These are phyloP conservation scores for Penaeus japonicus DNA, from an alignment of 1,140 invertebrate genomes.

Conservation along the genomic window DNA sequence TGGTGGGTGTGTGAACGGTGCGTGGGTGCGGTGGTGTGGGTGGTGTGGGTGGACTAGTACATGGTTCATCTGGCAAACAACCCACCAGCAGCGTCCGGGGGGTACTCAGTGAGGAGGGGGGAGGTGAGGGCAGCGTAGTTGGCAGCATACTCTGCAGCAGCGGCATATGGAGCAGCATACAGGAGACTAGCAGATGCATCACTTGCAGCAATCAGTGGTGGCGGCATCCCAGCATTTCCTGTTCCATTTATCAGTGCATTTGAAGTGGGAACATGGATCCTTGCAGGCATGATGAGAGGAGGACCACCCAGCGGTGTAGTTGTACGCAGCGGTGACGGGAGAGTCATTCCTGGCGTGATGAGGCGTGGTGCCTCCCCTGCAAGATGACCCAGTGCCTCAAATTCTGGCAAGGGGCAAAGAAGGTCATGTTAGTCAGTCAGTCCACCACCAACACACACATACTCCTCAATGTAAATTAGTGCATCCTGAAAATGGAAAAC, in stretches of 20 bases:
- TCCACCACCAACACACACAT: conserved; percentile 44
- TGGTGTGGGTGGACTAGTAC: conserved; percentile 51
- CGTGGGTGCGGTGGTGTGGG: conserved; percentile 50
- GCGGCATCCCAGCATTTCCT: conserved; percentile 74
- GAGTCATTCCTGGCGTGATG: conserved; percentile 65
- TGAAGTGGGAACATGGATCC: conserved; percentile 79
- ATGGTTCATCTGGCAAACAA: conserved; percentile 67
- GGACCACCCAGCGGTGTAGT: conserved; percentile 74
- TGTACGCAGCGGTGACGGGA: conserved; percentile 52
- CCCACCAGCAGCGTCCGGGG: conserved; percentile 92
- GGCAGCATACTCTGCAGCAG: conserved; percentile 66
- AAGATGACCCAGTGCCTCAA: conserved; percentile 67
- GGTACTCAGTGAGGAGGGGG: conserved; percentile 79
- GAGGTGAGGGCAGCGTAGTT: conserved; percentile 86
- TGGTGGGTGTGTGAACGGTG: conserved; percentile 43
- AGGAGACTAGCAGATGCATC: conserved; percentile 74
- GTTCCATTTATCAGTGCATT: conserved; percentile 72
- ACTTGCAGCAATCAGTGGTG: conserved; percentile 73
- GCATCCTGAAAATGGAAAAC: not conserved
- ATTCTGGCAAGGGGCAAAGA: conserved; percentile 55
- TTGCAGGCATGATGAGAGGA: conserved; percentile 85
- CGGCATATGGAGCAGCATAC: conserved; percentile 76
- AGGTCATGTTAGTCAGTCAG: conserved; percentile 53
- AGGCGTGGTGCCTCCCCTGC: conserved; percentile 67
- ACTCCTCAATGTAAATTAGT: conserved; percentile 33